Conservation (phyloP, 2,113 vertebrate genomes). For the Thamnophis sirtalis region DNA sequence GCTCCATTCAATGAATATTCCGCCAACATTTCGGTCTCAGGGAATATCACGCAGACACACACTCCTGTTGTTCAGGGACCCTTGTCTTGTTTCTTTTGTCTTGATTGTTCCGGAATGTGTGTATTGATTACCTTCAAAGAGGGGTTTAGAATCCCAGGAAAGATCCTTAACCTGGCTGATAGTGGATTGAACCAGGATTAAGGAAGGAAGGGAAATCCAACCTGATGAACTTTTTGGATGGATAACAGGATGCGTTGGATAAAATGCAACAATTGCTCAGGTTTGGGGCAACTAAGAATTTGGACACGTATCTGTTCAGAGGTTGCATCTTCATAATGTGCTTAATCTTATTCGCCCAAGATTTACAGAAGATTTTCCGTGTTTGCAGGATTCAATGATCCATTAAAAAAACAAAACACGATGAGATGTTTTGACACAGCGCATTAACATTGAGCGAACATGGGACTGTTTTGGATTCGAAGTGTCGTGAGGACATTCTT, state of each 20-base stretch:
- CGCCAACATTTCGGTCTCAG: neutral
- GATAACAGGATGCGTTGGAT: neutral
- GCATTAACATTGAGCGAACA: neutral
- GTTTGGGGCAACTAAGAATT: neutral
- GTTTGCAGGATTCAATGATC: neutral
- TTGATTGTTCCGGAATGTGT: neutral
- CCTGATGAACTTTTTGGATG: neutral
- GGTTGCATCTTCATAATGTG: neutral
- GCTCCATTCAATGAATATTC: neutral
- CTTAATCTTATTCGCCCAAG: neutral
- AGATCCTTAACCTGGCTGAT: neutral
- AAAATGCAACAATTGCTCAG: neutral
- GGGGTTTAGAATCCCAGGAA: neutral
- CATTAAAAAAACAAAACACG: neutral
- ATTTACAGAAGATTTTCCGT: neutral
- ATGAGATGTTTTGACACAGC: neutral
- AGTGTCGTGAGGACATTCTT: neutral
- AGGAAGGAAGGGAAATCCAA: neutral
- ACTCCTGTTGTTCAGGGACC: neutral
- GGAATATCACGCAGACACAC: neutral
- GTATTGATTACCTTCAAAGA: neutral
- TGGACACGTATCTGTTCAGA: neutral
- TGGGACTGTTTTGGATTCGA: neutral
- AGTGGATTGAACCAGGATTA: neutral
- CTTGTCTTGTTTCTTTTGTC: neutral